Percentiles rank a stretch among this genome's conserved stretches.
Conservation (phyloP, 2,797 vertebrate species). For the Staurois parvus region DNA sequence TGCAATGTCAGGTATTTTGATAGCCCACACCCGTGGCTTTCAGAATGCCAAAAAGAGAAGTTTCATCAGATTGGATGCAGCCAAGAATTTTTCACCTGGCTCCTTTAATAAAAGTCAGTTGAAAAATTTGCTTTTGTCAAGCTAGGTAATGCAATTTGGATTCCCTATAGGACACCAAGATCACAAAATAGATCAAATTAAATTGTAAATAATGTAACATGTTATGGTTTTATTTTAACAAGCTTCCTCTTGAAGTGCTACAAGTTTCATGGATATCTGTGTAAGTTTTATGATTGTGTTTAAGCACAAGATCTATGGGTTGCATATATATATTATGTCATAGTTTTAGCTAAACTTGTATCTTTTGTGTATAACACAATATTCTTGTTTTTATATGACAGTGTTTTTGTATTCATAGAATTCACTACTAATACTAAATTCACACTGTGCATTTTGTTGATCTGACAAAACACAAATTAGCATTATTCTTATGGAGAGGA, state of each 20-base stretch:
- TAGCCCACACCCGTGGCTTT: too few relatives aligned
- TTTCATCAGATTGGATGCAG: too few relatives aligned
- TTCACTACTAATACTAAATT: background rate
- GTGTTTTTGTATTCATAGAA: background rate
- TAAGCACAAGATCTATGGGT: slow-evolving; percentile 1
- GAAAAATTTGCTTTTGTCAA: too few relatives aligned
- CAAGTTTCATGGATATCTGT: slow-evolving; percentile 86
- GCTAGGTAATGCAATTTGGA: too few relatives aligned
- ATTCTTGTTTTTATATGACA: background rate
- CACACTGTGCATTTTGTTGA: background rate
- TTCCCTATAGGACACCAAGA: too few relatives aligned
- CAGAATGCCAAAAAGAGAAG: too few relatives aligned
- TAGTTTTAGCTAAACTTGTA: slow-evolving; percentile 36
- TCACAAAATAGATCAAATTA: slow-evolving; percentile 34
- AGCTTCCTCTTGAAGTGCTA: slow-evolving; percentile 98
- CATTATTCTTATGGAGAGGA: too few relatives aligned
- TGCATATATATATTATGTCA: background rate
- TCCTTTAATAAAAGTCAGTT: too few relatives aligned
- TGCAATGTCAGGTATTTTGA: too few relatives aligned
- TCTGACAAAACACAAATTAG: too few relatives aligned
- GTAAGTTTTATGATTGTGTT: slow-evolving; percentile 71
- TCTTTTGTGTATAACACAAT: background rate
- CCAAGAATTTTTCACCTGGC: too few relatives aligned
- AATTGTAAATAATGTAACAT: slow-evolving; percentile 73
- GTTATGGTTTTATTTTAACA: slow-evolving; percentile 83